Evolutionary conservation across 1,140 invertebrate genomes (phyloP), one percentile per base, ranked within the genome.

Genomic region (Danaus melanippus): DNA sequence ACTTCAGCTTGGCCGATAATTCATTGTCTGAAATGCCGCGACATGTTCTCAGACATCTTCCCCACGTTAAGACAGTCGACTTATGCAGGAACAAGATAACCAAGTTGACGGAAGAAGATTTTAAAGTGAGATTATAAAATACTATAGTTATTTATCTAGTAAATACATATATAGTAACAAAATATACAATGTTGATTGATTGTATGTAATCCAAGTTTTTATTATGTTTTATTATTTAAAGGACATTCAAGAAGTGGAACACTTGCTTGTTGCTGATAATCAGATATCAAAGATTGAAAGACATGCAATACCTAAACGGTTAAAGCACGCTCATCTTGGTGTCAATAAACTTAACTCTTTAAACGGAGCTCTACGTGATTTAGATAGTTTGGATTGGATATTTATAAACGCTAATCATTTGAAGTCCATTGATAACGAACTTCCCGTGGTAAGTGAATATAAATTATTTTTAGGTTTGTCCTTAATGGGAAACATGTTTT

Each of bases 341-440:
- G 87, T 91, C 3, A 95, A 95, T 79, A 89, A 90, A 57, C 76
- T 95, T 10, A 89, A 86, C 45, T 89, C 89, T 57, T 79, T 95
- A n/a, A 95, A 95, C 67, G 91, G 92, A 10, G 92, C 93, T 0
- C 73, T 95, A 10, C 88, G 90, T 54, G 90, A 92, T 51, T 71
- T 95, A 39, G 89, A 91, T 60, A 89, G 92, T 51, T 79, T 95
- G 10, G 90, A 93, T 68, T 94, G 93, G 90, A 87, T 95, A 42
- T 91, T 94, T 51, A 90, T 95, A 21, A 94, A 94, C 72, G 88
- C 90, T 12, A 95, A 95, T 72, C 88, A 92, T 47, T 82, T 95
- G 39, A 90, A 90, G 49, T 89, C 90, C 10, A 83, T 95, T 56
- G 93, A 95, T 12, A 90, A 90, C 17, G 92, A 95, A 80, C 73